Evolutionary conservation across 2,113 vertebrate genomes (phyloP), one percentile per base, ranked within the genome.

Genomic region (Bettongia penicillata): DNA sequence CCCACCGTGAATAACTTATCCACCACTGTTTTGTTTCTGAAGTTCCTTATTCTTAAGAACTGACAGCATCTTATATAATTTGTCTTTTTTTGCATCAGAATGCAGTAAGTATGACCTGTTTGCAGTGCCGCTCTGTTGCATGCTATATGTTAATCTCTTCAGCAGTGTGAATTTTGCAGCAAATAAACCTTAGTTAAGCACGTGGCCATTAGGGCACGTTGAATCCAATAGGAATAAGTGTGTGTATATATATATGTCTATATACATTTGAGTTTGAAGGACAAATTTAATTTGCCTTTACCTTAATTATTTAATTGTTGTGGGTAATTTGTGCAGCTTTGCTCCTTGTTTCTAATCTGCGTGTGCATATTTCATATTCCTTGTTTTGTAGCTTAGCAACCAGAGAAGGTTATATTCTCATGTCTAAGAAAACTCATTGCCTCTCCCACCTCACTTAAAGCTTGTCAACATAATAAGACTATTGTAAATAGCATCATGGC

Each of bases 101-200:
- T 98, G 99, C 98, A 99, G 99, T 99, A 99, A 99, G 99, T 99
- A 99, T 99, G 97, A 94, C 96, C 94, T 95, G 98, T 99, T 98
- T 99, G 99, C 98, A 98, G 99, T 99, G 99, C 97, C 47, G 90
- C 92, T 96, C 98, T 98, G 97, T 96, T 98, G 99, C 99, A 99
- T 99, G 99, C 97, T 97, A 96, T 97, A 96, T 98, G 98, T 98
- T 96, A 97, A 97, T 98, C 97, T 94, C 92, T 96, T 94, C 94
- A 98, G 91, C 96, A 95, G 0, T 98, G 98, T 97, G 91, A 97
- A 89, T 96, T 98, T 97, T 96, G 90, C 92, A 91, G 19, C 96
- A 94, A 96, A 53, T 96, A 97, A 92, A 95, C 93, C 90, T 94
- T 94, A 97, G 97, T 95, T 97, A 97, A 94, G 91, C 3, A 93